Evolutionary conservation across 92 coral and sea anemone species (phyloP).

Genomic region (Paramuricea clavata): DNA sequence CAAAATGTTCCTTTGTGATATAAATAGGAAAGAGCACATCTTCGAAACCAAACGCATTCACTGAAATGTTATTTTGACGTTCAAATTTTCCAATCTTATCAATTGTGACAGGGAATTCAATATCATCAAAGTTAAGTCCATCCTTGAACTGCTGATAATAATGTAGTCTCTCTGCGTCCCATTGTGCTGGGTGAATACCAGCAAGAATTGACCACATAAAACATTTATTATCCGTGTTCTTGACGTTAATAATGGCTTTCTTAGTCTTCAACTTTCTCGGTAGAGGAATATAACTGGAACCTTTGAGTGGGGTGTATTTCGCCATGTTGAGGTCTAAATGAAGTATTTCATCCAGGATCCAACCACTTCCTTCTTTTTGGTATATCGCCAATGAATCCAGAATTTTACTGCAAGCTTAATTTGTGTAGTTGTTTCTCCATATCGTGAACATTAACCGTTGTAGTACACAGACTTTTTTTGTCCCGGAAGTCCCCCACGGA

Average conservation of each 20-base stretch:
- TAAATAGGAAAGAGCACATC: constrained; percentile 31
- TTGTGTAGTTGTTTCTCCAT: constrained; percentile 14
- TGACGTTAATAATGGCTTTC: constrained; percentile 69
- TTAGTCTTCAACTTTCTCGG: constrained; percentile 58
- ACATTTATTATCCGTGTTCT: constrained; percentile 56
- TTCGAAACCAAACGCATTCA: not conserved
- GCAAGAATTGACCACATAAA: constrained; percentile 67
- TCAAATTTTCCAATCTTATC: constrained; percentile 56
- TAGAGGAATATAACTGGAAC: constrained; percentile 52
- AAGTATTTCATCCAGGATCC: constrained; percentile 54
- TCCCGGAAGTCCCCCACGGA: no score
- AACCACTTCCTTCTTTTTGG: constrained; percentile 74
- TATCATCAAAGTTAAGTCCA: constrained; percentile 42
- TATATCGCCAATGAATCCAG: constrained; percentile 31
- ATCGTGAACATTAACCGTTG: constrained; percentile 20
- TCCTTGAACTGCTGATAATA: constrained; percentile 48
- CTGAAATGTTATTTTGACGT: constrained; percentile 47
- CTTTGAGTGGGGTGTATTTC: constrained; percentile 63
- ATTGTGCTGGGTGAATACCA: constrained; percentile 46
- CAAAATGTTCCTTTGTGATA: constrained; percentile 28
- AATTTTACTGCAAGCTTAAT: constrained; percentile 45
- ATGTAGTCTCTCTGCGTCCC: constrained; percentile 23
- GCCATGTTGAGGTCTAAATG: constrained; percentile 56
- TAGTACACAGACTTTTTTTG: constrained; percentile 19
- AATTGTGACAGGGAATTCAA: constrained; percentile 59